Base-by-base conservation (phyloP, 2,113 vertebrate genomes). In the Xenotilapia leptura region DNA sequence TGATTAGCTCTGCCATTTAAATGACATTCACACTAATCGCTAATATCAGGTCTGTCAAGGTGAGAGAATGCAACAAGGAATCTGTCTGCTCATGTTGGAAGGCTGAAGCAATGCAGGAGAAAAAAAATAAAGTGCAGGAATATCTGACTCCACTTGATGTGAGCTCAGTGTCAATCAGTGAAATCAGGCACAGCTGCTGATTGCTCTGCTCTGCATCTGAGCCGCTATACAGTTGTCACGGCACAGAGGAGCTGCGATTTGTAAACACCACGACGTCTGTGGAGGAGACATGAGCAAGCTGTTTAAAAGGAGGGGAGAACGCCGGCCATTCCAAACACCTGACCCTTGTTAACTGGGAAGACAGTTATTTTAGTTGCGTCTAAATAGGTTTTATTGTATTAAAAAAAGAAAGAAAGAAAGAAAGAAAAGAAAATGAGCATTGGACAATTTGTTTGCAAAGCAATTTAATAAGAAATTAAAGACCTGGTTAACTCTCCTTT, bases 1-100 rank as follows among this genome's bases (percentile, higher is more conserved):
- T 94, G 93, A 96, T 96, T 95, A 96, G 94, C 94, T 92, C 92
- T 95, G 94, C 95, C 95, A 95, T 96, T 95, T 96, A 94, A 96
- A 95, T 95, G 94, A 95, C 94, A 95, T 95, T 95, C 94, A 93
- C 85, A 90, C 92, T 95, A 94, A 95, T 94, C 91, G 92, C 90
- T 93, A 93, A 95, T 94, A 96, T 95, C 93, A 92, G 93, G 92
- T 92, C 90, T 91, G 93, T 94, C 89, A 89, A 90, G 92, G 90
- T 92, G 90, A 92, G 90, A 87, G 90, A 92, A 94, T 87, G 87
- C 93, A 75, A 86, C 11, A 84, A 82, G 87, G 91, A 92, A 92
- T 90, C 84, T 90, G 91, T 86, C 86, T 33, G 89, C 81, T 77
- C 75, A 83, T 49, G 87, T 86, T 60, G 87, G 89, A 82, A 86